Evolutionary conservation across 2,113 vertebrate genomes (phyloP).

Genomic region (Tympanuchus pallidicinctus): DNA sequence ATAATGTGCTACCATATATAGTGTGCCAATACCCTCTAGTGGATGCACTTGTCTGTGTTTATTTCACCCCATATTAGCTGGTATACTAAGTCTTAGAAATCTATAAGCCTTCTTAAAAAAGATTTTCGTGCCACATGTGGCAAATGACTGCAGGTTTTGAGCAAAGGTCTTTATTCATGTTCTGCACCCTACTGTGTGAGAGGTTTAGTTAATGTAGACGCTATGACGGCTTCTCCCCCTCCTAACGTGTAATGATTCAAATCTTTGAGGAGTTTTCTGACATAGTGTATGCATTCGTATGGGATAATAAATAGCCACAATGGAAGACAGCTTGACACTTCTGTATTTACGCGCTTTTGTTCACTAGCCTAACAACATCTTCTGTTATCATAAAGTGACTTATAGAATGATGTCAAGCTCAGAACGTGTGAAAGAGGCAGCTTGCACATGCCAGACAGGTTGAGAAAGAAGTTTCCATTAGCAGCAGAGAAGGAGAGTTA

Average conservation of each 20-base stretch:
- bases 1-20: constrained; percentile 5
- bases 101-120: background rate
- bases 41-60: constrained; percentile 27
- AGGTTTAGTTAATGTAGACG: background rate
- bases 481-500: constrained; percentile 44
- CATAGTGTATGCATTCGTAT: background rate
- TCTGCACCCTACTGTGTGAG: background rate
- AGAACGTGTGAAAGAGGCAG: constrained; percentile 6
- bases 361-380: constrained; percentile 6
- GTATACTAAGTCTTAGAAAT: background rate
- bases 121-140: background rate
- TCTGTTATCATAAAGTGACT: constrained; percentile 39
- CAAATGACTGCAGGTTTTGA: background rate
- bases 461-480: constrained; percentile 58
- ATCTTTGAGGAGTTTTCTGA: constrained; percentile 6
- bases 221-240: background rate
- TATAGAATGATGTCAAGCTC: constrained; percentile 31
- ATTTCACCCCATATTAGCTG: background rate
- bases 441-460: background rate
- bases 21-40: constrained; percentile 72
- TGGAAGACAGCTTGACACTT: constrained; percentile 12
- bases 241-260: background rate
- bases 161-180: background rate
- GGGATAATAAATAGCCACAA: constrained; percentile 19
- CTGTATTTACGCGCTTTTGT: constrained; percentile 29